A percentile compares a stretch with the other conserved stretches of the same genome.
phyloP scores from a whole-genome alignment of 2,113 vertebrate species.

The Amphiprion ocellaris region DNA sequence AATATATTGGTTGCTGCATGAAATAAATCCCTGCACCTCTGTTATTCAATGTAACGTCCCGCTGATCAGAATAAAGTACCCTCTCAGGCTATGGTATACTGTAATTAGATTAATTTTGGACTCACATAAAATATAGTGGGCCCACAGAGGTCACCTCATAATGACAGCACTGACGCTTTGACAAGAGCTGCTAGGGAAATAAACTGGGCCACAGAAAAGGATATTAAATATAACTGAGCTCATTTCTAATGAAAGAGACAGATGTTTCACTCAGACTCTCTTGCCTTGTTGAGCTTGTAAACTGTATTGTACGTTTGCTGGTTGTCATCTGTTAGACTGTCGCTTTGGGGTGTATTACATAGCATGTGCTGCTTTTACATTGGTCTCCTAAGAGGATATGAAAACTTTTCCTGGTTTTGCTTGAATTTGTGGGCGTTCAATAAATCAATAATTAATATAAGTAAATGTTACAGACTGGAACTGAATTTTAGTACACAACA shows the following conservation, averaged over 20 bases:
- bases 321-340: not conserved
- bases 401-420: too few species aligned
- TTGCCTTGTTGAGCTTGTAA: not conserved
- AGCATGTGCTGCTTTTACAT: not conserved
- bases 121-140: slow-evolving; percentile 24
- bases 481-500: too few species aligned
- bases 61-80: slow-evolving; percentile 28
- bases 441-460: too few species aligned
- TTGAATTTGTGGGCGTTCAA: too few species aligned
- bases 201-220: slow-evolving; percentile 31
- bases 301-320: slow-evolving; percentile 4
- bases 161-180: slow-evolving; percentile 45
- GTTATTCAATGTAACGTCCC: slow-evolving; percentile 5
- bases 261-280: not conserved
- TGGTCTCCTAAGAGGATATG: too few species aligned
- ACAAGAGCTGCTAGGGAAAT: slow-evolving; percentile 31
- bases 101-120: slow-evolving; percentile 51
- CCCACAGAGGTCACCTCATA: slow-evolving; percentile 34
- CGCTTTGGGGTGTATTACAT: not conserved
- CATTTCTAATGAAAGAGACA: slow-evolving; percentile 19
- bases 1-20: slow-evolving; percentile 6
- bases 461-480: not conserved
- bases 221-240: slow-evolving; percentile 39
- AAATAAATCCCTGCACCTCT: slow-evolving; percentile 18
- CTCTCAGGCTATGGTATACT: slow-evolving; percentile 14